Evolutionary conservation across 2,113 vertebrate species (phyloP), one percentile per base, ranked within the genome.

Genomic region (Paramisgurnus dabryanus): DNA sequence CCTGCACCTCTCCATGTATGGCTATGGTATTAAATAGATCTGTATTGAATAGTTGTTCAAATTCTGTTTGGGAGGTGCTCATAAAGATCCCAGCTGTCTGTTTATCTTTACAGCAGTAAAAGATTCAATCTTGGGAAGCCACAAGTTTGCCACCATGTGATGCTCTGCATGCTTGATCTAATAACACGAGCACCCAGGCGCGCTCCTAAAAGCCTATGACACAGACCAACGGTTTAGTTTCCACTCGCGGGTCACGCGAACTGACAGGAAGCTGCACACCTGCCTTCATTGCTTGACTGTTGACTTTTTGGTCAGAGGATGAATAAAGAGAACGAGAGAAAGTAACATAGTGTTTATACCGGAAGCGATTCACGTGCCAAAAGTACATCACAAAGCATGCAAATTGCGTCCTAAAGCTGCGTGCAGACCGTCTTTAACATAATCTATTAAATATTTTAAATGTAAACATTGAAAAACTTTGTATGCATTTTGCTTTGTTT

Each of bases 231-330:
- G 74, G 45, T 55, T 83, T 17, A 63, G 61, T 80, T 61, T 82
- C 53, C 41, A 34, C 27, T 15, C 74, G 78, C 78, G 80, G 84
- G 86, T 80, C 86, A 84, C 81, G 43, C 13, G 86, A 82, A 47
- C 58, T 71, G 87, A 80, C 86, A 67, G 84, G 86, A 65, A 65
- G 76, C 86, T 86, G 60, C 82, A 76, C 78, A 82, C 85, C 86
- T 84, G 82, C 83, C 78, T 83, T 80, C 53, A 70, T 68, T 83
- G 85, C 78, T 47, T 18, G 27, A 82, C 82, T 61, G 71, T 67
- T 84, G 75, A 78, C 80, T 45, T 45, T 43, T 67, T 49, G 47
- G 3, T 53, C 13, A 34, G 27, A 34, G 27, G 27, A 34, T 34
- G 27, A 34, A 34, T 34, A 3, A 34, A 34, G 27, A 34, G 27